A percentile compares a stretch with the other conserved stretches of the same genome.
Conservation (phyloP, 2,797 vertebrate species). For the Xenops minutus region DNA sequence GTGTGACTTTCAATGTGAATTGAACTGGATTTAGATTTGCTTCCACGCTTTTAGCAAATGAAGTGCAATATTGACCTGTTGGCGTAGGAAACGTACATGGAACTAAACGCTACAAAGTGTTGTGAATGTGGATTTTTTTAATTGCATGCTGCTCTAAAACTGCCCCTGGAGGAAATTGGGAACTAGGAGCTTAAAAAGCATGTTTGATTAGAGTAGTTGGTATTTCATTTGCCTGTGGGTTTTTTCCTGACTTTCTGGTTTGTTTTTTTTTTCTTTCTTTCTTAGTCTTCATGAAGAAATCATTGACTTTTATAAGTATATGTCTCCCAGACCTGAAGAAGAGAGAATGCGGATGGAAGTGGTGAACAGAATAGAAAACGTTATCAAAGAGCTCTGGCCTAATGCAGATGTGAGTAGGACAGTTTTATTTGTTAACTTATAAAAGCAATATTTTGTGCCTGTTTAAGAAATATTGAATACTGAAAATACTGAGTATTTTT, state of each 20-base stretch:
- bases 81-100: background rate
- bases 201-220: background rate
- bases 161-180: background rate
- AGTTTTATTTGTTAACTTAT: background rate
- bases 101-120: background rate
- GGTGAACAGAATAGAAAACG: constrained; percentile 91
- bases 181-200: background rate
- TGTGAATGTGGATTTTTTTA: background rate
- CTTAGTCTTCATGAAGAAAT: constrained; percentile 95
- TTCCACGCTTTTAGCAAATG: background rate
- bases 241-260: background rate
- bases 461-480: background rate
- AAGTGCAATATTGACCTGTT: background rate
- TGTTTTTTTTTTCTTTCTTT: background rate
- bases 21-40: background rate
- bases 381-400: constrained; percentile 96
- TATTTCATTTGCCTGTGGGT: background rate
- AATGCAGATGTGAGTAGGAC: constrained; percentile 87
- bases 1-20: background rate
- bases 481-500: background rate
- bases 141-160: background rate
- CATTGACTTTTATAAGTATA: constrained; percentile 94
- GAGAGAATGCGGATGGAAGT: constrained; percentile 96
- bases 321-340: constrained; percentile 93
- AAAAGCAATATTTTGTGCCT: background rate